Conservation (phyloP, 2,797 vertebrate species). For the Gouania willdenowi region DNA sequence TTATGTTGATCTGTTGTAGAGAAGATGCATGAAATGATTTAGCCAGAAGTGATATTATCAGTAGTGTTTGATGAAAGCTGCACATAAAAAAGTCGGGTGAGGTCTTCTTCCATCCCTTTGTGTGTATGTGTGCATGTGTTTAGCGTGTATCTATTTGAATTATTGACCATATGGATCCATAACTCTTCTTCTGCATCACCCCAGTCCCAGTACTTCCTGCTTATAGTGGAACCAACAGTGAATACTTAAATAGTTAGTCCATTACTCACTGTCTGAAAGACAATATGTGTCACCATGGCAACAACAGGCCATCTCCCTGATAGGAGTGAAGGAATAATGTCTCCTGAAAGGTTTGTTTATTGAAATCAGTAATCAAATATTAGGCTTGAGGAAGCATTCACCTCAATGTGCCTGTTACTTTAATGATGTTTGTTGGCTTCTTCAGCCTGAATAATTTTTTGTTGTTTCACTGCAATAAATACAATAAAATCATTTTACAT, state of each 20-base stretch:
- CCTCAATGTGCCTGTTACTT: not conserved
- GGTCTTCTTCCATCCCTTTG: too few species aligned
- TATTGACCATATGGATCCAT: not conserved
- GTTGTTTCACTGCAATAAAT: too few species aligned
- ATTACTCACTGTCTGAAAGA: slow-evolving; percentile 31
- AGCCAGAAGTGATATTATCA: too few species aligned
- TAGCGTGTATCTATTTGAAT: not conserved
- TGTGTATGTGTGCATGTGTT: not conserved
- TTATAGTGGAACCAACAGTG: too few species aligned
- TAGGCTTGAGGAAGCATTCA: too few species aligned
- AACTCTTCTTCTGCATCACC: not conserved
- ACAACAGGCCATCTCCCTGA: slow-evolving; percentile 12
- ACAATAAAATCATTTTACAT: too few species aligned
- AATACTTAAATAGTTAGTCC: slow-evolving; percentile 15
- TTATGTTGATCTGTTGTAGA: slow-evolving; percentile 14
- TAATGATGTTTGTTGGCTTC: not conserved
- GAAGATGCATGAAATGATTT: too few species aligned
- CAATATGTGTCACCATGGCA: slow-evolving; percentile 36
- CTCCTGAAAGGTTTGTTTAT: slow-evolving; percentile 1
- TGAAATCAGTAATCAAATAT: not conserved
- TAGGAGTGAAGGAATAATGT: slow-evolving; percentile 13
- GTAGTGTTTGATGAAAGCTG: too few species aligned
- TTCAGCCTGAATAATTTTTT: too few species aligned
- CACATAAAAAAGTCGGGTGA: too few species aligned
- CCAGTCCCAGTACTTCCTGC: too few species aligned